These are phyloP conservation scores for Lycocerus yunnanus DNA, from an alignment of 2,888 invertebrate genomes.

Conservation along the genomic window DNA sequence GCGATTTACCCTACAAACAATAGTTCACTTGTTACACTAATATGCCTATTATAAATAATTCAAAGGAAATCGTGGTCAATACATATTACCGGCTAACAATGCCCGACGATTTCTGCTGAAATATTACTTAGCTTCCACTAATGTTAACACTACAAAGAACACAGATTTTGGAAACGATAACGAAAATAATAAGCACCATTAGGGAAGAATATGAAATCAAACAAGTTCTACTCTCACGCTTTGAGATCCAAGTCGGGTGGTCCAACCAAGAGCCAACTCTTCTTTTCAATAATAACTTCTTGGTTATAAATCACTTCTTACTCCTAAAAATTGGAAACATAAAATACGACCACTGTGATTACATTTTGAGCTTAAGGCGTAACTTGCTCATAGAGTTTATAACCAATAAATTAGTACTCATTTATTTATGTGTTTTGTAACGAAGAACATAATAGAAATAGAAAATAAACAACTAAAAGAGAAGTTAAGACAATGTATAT, in stretches of 20 bases:
- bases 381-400: background rate
- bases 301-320: background rate
- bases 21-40: conserved; percentile 32
- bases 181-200: background rate
- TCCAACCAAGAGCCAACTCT: background rate
- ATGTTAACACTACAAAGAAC: background rate
- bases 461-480: background rate
- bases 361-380: background rate
- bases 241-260: background rate
- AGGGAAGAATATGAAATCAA: background rate
- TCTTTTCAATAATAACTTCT: background rate
- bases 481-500: background rate
- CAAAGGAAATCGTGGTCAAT: conserved; percentile 25
- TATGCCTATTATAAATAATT: conserved; percentile 31
- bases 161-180: background rate
- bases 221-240: background rate
- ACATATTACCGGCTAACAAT: conserved; percentile 8
- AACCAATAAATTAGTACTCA: background rate
- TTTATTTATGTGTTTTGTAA: background rate
- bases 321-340: background rate
- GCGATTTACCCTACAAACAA: conserved; percentile 33
- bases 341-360: background rate
- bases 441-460: background rate
- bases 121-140: background rate
- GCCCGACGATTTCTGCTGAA: background rate